Conservation (phyloP, 1,140 invertebrate species). For the Physella acuta region DNA sequence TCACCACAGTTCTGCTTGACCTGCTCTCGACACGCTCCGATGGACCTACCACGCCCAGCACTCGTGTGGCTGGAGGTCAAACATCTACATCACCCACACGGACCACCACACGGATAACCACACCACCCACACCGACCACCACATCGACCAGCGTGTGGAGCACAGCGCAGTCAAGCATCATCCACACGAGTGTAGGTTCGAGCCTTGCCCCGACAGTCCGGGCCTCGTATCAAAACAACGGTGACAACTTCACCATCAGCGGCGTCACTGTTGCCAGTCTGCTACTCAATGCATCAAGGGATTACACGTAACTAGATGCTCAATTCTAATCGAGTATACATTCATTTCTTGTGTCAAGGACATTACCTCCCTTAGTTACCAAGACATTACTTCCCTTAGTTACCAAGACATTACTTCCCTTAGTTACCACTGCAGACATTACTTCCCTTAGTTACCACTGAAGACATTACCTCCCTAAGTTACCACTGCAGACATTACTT, state of each 20-base stretch:
- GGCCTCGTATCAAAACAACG: conserved; percentile 18
- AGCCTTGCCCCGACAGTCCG: conserved; percentile 10
- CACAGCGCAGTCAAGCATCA: background rate
- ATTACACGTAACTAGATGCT: conserved; percentile 13
- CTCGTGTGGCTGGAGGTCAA: no score
- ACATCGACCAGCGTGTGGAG: conserved; percentile 13
- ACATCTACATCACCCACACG: conserved; percentile 23
- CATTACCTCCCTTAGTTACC: no score
- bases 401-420: no score
- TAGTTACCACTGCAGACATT: no score
- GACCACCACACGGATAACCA: conserved; percentile 19
- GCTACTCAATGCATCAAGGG: conserved; percentile 4
- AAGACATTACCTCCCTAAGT: no score
- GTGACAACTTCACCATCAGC: conserved; percentile 31
- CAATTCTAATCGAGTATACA: no score
- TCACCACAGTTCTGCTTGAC: conserved; percentile 21
- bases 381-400: no score
- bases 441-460: no score
- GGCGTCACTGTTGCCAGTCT: conserved; percentile 27
- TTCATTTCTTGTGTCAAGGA: no score
- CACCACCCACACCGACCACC: conserved; percentile 13
- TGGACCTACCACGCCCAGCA: conserved; percentile 3
- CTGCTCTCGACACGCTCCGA: conserved; percentile 16
- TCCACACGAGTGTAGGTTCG: conserved; percentile 22
- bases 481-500: no score